Conservation (phyloP, 2,888 invertebrate species). For the Hydropsyche betteni region DNA sequence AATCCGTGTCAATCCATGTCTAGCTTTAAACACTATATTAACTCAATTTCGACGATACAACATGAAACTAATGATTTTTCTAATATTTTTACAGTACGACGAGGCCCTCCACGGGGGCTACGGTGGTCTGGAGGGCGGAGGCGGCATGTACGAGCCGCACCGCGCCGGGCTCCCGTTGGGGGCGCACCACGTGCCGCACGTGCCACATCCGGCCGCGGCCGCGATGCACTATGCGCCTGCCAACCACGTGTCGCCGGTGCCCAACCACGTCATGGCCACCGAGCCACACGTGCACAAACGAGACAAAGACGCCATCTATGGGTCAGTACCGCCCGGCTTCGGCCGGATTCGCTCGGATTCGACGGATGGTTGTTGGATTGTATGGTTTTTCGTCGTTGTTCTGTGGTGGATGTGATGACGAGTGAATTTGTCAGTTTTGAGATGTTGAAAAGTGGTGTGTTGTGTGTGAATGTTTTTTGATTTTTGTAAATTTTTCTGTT, state of each 20-base stretch:
- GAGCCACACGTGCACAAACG: constrained; percentile 94
- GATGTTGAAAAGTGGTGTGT: too few relatives aligned
- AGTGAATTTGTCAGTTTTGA: too few relatives aligned
- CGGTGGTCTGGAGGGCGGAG: constrained; percentile 56
- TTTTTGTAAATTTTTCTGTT: too few relatives aligned
- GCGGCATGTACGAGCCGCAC: constrained; percentile 80
- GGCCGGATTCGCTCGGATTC: too few relatives aligned
- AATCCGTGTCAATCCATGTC: too few relatives aligned
- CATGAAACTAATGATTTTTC: too few relatives aligned
- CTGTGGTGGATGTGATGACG: too few relatives aligned
- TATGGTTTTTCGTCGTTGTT: too few relatives aligned
- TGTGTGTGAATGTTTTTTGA: too few relatives aligned
- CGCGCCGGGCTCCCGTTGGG: constrained; percentile 72
- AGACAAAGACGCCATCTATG: constrained; percentile 98
- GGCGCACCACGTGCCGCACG: constrained; percentile 82
- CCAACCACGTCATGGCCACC: constrained; percentile 87
- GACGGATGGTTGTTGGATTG: too few relatives aligned
- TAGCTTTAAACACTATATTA: too few relatives aligned
- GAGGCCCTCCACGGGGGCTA: constrained; percentile 88
- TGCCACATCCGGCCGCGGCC: constrained; percentile 70
- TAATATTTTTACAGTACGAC: constrained; percentile 77
- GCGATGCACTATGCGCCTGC: constrained; percentile 71
- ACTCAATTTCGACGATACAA: too few relatives aligned
- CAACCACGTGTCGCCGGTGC: constrained; percentile 84
- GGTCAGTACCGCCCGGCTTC: constrained; percentile 73